Evolutionary conservation across 2,797 vertebrate genomes (phyloP), one percentile per base, ranked within the genome.

Genomic region (Tragopan temminckii): DNA sequence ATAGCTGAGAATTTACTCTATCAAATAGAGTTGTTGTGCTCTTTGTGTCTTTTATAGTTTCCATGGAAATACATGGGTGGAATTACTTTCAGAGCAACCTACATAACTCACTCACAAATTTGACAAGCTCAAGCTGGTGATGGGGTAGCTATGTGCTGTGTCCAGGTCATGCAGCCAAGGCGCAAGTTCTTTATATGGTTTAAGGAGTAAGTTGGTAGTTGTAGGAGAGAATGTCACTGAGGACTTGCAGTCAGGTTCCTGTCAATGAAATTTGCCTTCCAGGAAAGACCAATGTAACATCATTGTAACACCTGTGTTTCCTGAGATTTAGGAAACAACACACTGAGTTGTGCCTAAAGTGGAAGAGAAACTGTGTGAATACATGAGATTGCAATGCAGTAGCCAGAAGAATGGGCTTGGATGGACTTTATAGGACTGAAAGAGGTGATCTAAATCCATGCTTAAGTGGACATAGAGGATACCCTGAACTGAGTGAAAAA

Each of bases 141-240:
- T 14, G 42, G 33, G 14, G 4, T 18, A 76, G n/a, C 8, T 7
- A 36, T 29, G 11, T 90, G 27, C 36, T 23, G 13, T 7, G 19
- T 38, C 43, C 13, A 82, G 70, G 24, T 64, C 48, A 58, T 62
- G 40, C 31, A 85, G 23, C 15, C 63, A 53, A 71, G 6, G 5
- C 45, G 11, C 24, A 40, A 5, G 17, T 55, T 66, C 38, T 79
- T 36, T 21, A 7, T 7, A 25, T 7, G 5, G 8, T 63, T 76
- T 82, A 62, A 77, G 36, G 57, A 86, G 62, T 29, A 81, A 84
- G 8, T 7, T 38, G 79, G 78, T 31, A 40, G 7, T 15, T 8
- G 0, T 24, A 11, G 55, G 24, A 13, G 29, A 1, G 2, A 84
- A 36, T 0, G 0, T 8, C 1, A 0, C 31, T 6, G 10, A 91